Conservation (phyloP, 2,113 vertebrate species). For the Siniperca chuatsi region DNA sequence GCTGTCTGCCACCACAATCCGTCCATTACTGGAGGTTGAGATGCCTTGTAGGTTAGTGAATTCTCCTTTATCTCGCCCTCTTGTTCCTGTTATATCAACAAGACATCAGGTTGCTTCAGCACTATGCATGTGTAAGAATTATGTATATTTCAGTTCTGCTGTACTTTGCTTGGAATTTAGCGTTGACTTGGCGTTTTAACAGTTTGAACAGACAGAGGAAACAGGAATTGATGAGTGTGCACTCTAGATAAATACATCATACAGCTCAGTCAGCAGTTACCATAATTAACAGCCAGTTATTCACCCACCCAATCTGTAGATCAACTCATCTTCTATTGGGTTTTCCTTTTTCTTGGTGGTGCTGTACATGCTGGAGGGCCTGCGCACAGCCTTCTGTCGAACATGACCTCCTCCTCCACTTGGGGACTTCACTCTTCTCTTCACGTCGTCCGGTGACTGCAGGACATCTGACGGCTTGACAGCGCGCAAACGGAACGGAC, state of each 20-base stretch:
- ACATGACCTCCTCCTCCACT: slow-evolving; percentile 91
- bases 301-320: slow-evolving; percentile 88
- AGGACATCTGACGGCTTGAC: slow-evolving; percentile 91
- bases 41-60: slow-evolving; percentile 98
- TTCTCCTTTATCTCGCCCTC: slow-evolving; percentile 94
- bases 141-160: background rate
- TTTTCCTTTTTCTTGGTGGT: slow-evolving; percentile 93
- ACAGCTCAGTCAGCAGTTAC: background rate
- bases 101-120: background rate
- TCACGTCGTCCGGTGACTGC: slow-evolving; percentile 94
- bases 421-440: slow-evolving; percentile 94
- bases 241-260: background rate
- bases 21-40: slow-evolving; percentile 89
- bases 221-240: background rate
- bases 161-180: background rate
- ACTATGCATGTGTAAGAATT: background rate
- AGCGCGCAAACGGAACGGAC: slow-evolving; percentile 90
- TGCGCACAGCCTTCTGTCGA: slow-evolving; percentile 93
- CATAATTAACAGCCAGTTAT: background rate
- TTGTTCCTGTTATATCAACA: slow-evolving; percentile 84
- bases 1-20: slow-evolving; percentile 96
- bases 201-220: slow-evolving; percentile 1
- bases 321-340: slow-evolving; percentile 87
- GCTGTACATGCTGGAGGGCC: slow-evolving; percentile 98
- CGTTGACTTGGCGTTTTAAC: background rate